A percentile compares a stretch with the other conserved stretches of the same genome.
phyloP scores from a whole-genome alignment of 2,888 invertebrate genomes.

The Malthinus flaveolus region DNA sequence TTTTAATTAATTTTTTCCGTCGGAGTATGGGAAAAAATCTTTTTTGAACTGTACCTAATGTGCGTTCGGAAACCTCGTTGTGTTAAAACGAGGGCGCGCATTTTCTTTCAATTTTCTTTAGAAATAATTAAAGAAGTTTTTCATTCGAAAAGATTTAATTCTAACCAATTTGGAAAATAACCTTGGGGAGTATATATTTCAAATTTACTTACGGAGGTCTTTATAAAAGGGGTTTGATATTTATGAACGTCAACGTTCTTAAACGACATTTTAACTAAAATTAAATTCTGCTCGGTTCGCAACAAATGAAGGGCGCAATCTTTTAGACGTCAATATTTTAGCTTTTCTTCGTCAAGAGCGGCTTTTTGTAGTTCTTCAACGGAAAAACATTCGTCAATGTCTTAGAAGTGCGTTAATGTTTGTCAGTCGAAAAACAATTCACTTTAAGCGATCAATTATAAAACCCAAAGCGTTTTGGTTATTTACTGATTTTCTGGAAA shows the following conservation, averaged over 20 bases:
- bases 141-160: slow-evolving; percentile 16
- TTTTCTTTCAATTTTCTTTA: slow-evolving; percentile 7
- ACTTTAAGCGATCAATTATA: slow-evolving; percentile 27
- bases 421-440: slow-evolving; percentile 34
- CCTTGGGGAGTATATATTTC: slow-evolving; percentile 11
- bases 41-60: neutral
- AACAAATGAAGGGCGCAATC: slow-evolving; percentile 20
- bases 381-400: slow-evolving; percentile 32
- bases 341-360: slow-evolving; percentile 18
- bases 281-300: slow-evolving; percentile 12
- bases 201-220: slow-evolving; percentile 4
- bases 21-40: neutral
- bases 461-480: slow-evolving; percentile 3
- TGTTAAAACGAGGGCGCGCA: neutral
- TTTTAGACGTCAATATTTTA: slow-evolving; percentile 15
- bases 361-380: slow-evolving; percentile 21
- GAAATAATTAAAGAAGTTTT: slow-evolving; percentile 9
- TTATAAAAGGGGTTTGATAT: slow-evolving; percentile 8
- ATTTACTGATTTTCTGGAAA: slow-evolving; percentile 9
- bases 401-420: slow-evolving; percentile 29
- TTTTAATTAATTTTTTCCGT: neutral
- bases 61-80: neutral
- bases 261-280: slow-evolving; percentile 16
- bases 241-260: slow-evolving; percentile 8
- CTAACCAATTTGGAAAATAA: slow-evolving; percentile 15